Base-by-base conservation (phyloP, 2,888 invertebrate species). In the Psococerastis gibbosa region DNA sequence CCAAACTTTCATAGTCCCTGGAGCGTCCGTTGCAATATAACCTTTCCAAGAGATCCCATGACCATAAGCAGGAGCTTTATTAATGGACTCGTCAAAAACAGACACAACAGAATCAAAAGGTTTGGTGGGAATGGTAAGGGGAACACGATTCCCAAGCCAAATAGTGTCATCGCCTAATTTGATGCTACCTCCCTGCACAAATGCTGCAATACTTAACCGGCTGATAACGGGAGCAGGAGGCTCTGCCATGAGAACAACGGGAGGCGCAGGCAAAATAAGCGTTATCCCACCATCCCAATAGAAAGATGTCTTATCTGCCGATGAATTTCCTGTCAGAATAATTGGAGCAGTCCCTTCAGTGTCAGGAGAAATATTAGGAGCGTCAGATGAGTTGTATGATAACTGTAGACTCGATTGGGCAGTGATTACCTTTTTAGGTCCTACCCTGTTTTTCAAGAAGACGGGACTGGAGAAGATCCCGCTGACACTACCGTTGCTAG, bases 41-140 rank as follows among this genome's bases (percentile, higher is more conserved):
- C 46, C 46, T n/a, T 48, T 47, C 50, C 51, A 48, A 33, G 49
- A 43, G 2, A 46, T 46, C 22, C 45, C 47, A 22, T 49, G 50
- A 13, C 48, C 46, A 20, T 47, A 49, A 11, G 46, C 46, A 32
- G 44, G 43, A 27, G 27, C 8, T 6, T 6, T 27, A 11, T 27
- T 27, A 6, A 27, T 27, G 11, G 27, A 9, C 8, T 11, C 11
- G 27, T 27, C 27, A 11, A 27, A 27, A 11, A 11, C 8, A 11
- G 27, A 6, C 6, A 27, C 27, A 11, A 27, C 27, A 27, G 27
- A 27, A 27, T 27, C 27, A 27, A 27, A 27, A 27, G 27, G 27
- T 11, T 27, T 6, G 11, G 11, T 11, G 6, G 27, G 27, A 27
- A 27, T 27, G 6, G 8, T 11, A 9, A 27, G 11, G 11, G 27